Base-by-base conservation (phyloP, 2,113 vertebrate genomes). In the Mionectes macconnelli region DNA sequence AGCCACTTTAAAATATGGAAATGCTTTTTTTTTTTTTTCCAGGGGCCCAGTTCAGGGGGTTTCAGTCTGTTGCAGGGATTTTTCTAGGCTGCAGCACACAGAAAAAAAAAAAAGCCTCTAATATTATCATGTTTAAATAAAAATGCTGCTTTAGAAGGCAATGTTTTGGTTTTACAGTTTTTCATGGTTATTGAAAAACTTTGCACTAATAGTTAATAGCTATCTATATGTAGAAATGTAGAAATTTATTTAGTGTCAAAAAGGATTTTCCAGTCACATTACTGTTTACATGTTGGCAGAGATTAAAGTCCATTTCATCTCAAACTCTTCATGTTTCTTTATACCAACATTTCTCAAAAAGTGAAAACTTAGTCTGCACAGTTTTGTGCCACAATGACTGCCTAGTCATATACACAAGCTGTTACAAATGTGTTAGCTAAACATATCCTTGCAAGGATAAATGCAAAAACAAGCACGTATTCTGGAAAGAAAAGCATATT, bases 1-100 rank as follows among this genome's bases (percentile, higher is more conserved):
- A 83, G 64, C 91, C 53, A 55, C 72, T 97, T 90, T 63, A 85
- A 96, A 97, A 97, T 86, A 72, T 86, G 52, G 64, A 84, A 79
- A 82, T 92, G 60, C 20, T 82, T 81, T 44, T 74, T 78, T 42
- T 35, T 63, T 47, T 5, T 68, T 62, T 57, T 2, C 39, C 30
- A 83, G 93, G 89, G 92, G 95, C 93, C 89, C 88, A 53, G 18
- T 79, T 95, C 31, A 67, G 82, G 85, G 88, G 78, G 18, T 52
- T 97, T 96, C 53, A 67, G 44, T 69, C 70, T 90, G 44, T 30
- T 92, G 89, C 66, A 84, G 49, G 39, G 21, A 78, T 83, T 84
- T 92, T 73, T 77, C 69, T 91, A 64, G 53, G 63, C 62, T 92
- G 40, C 68, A 94, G 30, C 10, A 45, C 24, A 60, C 16, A 44